These are phyloP conservation scores for Sinocyclocheilus maitianheensis DNA, from an alignment of 2,113 vertebrate genomes.

Conservation along the genomic window DNA sequence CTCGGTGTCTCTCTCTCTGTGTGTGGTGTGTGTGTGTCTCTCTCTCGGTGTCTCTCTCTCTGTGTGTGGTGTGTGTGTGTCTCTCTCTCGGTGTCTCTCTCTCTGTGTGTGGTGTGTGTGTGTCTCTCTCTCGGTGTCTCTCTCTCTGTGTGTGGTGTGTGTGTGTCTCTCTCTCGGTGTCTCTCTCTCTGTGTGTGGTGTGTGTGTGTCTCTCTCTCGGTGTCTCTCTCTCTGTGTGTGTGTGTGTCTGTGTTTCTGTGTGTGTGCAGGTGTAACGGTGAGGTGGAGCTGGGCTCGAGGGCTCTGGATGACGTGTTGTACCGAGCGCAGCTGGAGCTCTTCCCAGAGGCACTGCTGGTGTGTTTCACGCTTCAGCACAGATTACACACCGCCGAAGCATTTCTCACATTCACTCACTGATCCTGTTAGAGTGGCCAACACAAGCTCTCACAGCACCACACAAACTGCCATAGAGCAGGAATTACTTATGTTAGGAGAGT, in stretches of 20 bases:
- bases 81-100: too few species aligned
- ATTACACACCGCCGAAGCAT: conserved; percentile 63
- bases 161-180: too few species aligned
- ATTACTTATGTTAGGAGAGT: background rate
- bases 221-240: background rate
- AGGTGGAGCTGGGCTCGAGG: conserved; percentile 91
- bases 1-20: too few species aligned
- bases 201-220: too few species aligned
- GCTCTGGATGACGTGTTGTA: conserved; percentile 95
- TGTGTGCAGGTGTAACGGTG: conserved; percentile 89
- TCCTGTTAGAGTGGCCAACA: conserved; percentile 12
- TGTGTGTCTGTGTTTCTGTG: too few species aligned
- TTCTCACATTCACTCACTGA: conserved; percentile 58
- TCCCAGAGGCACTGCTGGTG: conserved; percentile 96
- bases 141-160: too few species aligned
- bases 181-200: too few species aligned
- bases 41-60: too few species aligned
- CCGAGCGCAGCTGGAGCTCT: conserved; percentile 92
- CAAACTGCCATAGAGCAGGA: background rate
- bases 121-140: too few species aligned
- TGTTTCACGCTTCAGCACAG: conserved; percentile 61
- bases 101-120: too few species aligned
- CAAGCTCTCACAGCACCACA: background rate
- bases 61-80: too few species aligned
- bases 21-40: too few species aligned